Percentiles rank a stretch among this genome's conserved stretches.
These are phyloP conservation scores for Clangula hyemalis DNA, from an alignment of 2,797 vertebrate genomes.

Conservation along the genomic window DNA sequence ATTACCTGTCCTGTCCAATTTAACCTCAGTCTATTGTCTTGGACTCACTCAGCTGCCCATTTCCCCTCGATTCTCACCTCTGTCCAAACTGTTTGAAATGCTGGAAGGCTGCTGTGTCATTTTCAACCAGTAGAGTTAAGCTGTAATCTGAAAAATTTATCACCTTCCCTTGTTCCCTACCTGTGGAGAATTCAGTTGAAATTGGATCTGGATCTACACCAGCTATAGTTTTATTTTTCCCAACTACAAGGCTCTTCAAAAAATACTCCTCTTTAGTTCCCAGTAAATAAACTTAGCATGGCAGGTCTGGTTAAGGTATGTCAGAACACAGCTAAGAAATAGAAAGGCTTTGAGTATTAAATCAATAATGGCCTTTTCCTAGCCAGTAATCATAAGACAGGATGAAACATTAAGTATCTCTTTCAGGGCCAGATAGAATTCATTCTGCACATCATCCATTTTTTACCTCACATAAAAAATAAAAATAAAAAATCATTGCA, in stretches of 20 bases:
- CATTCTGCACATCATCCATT: constrained; percentile 20
- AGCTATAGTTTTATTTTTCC: not conserved
- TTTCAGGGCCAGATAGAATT: constrained; percentile 35
- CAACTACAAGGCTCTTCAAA: not conserved
- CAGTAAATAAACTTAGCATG: constrained; percentile 56
- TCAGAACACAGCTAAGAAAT: constrained; percentile 54
- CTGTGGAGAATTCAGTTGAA: not conserved
- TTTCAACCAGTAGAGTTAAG: constrained; percentile 7
- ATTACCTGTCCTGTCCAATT: constrained; percentile 8
- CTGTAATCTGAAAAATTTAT: constrained; percentile 24
- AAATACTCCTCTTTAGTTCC: not conserved
- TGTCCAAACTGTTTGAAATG: not conserved
- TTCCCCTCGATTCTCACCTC: not conserved
- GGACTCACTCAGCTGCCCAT: not conserved
- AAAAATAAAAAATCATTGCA: not conserved
- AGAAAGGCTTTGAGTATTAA: constrained; percentile 56
- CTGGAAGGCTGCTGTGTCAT: not conserved
- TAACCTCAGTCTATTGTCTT: not conserved
- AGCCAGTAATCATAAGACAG: constrained; percentile 46
- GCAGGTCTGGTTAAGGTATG: constrained; percentile 44
- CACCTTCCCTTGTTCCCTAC: not conserved
- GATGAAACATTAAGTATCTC: constrained; percentile 56
- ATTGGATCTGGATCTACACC: not conserved
- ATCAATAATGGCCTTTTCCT: constrained; percentile 64
- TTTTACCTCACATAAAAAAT: not conserved